Base-by-base conservation (phyloP, 1,140 invertebrate genomes). In the Formica selysi region DNA sequence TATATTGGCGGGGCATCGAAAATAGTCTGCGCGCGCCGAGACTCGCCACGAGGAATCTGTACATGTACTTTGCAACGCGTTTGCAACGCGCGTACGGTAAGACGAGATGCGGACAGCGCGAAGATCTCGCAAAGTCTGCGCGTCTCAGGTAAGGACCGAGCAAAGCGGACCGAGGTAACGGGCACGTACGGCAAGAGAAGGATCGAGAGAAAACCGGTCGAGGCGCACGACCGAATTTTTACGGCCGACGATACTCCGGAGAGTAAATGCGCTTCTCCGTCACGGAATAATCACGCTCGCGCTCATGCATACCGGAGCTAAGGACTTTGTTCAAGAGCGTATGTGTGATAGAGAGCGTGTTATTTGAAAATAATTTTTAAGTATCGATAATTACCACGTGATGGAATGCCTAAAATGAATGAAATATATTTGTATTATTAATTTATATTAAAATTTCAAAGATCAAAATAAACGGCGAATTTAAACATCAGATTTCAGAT, bases 141-240 rank as follows among this genome's bases (percentile, higher is more conserved):
- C 22, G 19, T 38, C 13, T 54, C 41, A 64, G 38, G 59, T 54
- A n/a, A 68, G 62, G 54, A 13, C 5, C 13, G 29, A 38, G 13
- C 62, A n/a, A 2, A 54, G 36, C 11, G 4, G 16, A 10, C 36
- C 22, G 41, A 68, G n/a, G 8, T 80, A 70, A 70, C 44, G 76
- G 22, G 32, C n/a, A 2, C 11, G 32, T 13, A 2, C 7, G 22
- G 65, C 6, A 0, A 29, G 64, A 11, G 22, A 70, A 51, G 13
- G 5, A 26, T n/a, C 10, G 64, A 51, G 32, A 65, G 32, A 51
- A 76, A 80, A 80, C 76, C 76, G 76, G 76, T 80, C 10, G 64
- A 19, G 5, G 32, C 26, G 44, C 48, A 13, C 41, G 29, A 44
- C 4, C 54, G 32, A 70, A 70, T 70, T 68, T 80, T 80, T 80